phyloP scores from a whole-genome alignment of 2,113 vertebrate genomes.

The Etia nguti region DNA sequence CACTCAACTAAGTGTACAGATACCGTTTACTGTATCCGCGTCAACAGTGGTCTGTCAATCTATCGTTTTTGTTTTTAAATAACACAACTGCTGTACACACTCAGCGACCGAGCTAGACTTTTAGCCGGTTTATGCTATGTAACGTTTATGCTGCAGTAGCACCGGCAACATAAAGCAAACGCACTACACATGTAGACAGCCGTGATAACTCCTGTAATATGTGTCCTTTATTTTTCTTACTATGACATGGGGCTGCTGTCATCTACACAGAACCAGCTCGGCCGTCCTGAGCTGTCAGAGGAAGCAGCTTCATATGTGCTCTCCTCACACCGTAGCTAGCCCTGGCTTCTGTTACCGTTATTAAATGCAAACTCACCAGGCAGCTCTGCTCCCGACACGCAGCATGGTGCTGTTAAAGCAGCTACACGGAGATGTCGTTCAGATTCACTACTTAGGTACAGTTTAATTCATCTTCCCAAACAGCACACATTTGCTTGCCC shows the following conservation, averaged over 20 bases:
- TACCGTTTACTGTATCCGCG: not conserved
- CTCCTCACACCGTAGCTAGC: not conserved
- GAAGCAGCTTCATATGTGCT: not conserved
- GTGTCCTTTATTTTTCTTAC: not conserved
- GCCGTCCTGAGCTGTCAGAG: constrained; percentile 35
- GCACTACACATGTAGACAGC: not conserved
- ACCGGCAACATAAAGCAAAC: not conserved
- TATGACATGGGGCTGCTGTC: not conserved
- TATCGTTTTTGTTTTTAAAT: not conserved
- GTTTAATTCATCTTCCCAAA: constrained; percentile 58
- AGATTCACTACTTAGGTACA: constrained; percentile 12
- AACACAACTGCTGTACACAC: not conserved
- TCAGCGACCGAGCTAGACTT: not conserved
- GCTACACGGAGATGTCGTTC: constrained; percentile 2
- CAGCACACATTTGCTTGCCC: constrained; percentile 38
- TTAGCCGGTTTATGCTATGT: not conserved
- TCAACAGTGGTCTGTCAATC: not conserved
- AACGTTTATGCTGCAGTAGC: not conserved
- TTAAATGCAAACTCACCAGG: constrained; percentile 63
- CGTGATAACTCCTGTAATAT: not conserved
- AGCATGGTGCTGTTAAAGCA: constrained; percentile 61
- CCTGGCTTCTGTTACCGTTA: not conserved
- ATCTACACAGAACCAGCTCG: not conserved
- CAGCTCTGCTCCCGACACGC: constrained; percentile 64
- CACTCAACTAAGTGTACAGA: not conserved